These are phyloP conservation scores for Apostichopus japonicus DNA, from an alignment of 35 echinoderm and acorn worm species.

Conservation along the genomic window DNA sequence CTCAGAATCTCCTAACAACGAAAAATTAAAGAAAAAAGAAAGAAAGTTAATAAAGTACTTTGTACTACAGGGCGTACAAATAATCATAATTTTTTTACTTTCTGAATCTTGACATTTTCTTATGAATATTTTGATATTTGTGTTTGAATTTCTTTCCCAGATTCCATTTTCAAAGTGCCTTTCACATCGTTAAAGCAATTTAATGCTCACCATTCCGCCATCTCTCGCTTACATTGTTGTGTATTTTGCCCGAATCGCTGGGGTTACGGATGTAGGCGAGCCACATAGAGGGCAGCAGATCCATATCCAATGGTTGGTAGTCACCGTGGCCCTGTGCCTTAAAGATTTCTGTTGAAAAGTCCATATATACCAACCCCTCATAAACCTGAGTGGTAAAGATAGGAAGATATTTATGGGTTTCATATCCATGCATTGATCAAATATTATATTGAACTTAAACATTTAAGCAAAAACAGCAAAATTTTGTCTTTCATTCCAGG, in stretches of 20 bases:
- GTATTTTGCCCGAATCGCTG: slow-evolving; percentile 87
- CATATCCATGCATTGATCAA: neutral
- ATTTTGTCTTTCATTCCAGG: no score
- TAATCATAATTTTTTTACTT: no score
- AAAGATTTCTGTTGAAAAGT: slow-evolving; percentile 64
- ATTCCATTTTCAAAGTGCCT: no score
- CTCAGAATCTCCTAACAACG: slow-evolving; percentile 63
- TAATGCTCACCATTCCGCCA: slow-evolving; percentile 54
- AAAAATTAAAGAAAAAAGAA: neutral
- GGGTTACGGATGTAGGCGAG: slow-evolving; percentile 83
- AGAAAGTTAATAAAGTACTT: no score
- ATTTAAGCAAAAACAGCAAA: no score
- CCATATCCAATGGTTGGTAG: slow-evolving; percentile 64
- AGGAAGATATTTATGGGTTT: neutral
- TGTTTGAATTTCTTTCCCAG: no score
- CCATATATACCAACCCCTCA: slow-evolving; percentile 82
- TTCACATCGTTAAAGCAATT: no score
- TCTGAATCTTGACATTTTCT: no score
- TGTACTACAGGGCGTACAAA: no score
- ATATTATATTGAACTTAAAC: neutral
- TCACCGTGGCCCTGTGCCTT: slow-evolving; percentile 67
- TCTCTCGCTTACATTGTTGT: slow-evolving; percentile 71
- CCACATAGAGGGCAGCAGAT: slow-evolving; percentile 74
- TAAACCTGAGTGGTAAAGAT: slow-evolving; percentile 51
- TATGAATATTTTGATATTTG: no score